These are phyloP conservation scores for Apamea epomidion DNA, from an alignment of 2,888 invertebrate species.

Conservation along the genomic window DNA sequence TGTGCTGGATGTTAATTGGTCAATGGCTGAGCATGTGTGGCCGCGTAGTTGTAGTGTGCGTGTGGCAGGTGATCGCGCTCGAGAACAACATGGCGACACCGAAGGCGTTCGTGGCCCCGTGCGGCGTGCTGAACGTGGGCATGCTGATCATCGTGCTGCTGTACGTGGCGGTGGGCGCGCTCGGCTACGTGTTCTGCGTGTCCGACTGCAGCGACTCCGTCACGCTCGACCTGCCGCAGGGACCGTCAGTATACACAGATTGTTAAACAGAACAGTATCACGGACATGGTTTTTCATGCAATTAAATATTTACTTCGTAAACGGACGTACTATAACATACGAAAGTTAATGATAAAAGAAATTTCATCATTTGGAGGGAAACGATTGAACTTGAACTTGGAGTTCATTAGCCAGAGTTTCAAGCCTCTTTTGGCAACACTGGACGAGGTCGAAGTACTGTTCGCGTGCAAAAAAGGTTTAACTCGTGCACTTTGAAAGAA, in stretches of 20 bases:
- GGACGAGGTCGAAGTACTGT: neutral
- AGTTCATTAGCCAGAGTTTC: neutral
- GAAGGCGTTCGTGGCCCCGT: constrained; percentile 93
- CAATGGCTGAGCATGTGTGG: constrained; percentile 2
- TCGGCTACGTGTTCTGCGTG: constrained; percentile 96
- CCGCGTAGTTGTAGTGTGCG: constrained; percentile 1
- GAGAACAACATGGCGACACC: constrained; percentile 98
- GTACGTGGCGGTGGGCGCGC: constrained; percentile 95
- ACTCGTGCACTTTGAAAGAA: neutral
- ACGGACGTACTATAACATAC: neutral
- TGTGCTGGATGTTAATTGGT: neutral
- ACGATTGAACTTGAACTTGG: neutral
- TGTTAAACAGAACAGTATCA: neutral
- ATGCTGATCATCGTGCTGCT: constrained; percentile 94
- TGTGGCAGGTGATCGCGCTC: constrained; percentile 94
- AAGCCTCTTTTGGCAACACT: neutral
- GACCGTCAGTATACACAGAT: constrained; percentile 74
- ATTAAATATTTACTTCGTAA: neutral
- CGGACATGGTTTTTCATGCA: neutral
- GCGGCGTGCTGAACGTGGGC: constrained; percentile 95
- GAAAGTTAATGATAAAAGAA: neutral
- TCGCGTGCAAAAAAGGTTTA: neutral
- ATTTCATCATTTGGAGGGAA: neutral
- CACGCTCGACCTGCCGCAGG: constrained; percentile 94
- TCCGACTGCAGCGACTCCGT: constrained; percentile 93